Evolutionary conservation across 2,888 invertebrate species (phyloP).

Genomic region (Andrena bicolor): DNA sequence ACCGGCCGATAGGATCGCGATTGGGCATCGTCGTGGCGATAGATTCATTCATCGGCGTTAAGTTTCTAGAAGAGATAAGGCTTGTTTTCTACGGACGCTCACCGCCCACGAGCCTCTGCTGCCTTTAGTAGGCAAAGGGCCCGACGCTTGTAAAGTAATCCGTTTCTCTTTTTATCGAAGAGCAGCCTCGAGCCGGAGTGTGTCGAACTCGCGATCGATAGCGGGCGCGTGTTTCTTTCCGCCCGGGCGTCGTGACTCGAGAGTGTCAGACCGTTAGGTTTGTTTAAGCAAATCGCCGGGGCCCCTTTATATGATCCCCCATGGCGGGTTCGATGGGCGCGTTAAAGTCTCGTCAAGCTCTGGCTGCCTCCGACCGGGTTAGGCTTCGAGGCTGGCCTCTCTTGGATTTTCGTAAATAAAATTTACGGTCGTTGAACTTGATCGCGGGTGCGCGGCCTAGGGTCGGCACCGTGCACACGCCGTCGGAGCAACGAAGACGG

Average conservation of each 20-base stretch:
- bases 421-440: constrained; percentile 75
- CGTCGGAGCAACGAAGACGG: neutral
- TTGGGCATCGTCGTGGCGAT: neutral
- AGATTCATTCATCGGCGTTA: too few species aligned
- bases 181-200: constrained; percentile 5
- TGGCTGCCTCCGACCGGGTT: constrained; percentile 4
- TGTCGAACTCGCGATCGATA: constrained; percentile 24
- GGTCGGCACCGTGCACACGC: constrained; percentile 43
- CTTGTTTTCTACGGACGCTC: too few species aligned
- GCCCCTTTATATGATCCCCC: constrained; percentile 14
- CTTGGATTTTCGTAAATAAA: constrained; percentile 75
- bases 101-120: too few species aligned
- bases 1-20: neutral
- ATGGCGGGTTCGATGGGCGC: constrained; percentile 32
- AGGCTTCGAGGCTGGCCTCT: constrained; percentile 35
- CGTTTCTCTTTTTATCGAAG: neutral
- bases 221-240: constrained; percentile 19
- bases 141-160: neutral
- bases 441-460: constrained; percentile 29
- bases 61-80: too few species aligned
- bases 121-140: too few species aligned
- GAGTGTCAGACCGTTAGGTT: constrained; percentile 30
- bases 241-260: constrained; percentile 13
- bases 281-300: constrained; percentile 40
- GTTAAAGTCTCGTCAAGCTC: constrained; percentile 44